Base-by-base conservation (phyloP, 2,888 invertebrate genomes). In the Lycia hirtaria region DNA sequence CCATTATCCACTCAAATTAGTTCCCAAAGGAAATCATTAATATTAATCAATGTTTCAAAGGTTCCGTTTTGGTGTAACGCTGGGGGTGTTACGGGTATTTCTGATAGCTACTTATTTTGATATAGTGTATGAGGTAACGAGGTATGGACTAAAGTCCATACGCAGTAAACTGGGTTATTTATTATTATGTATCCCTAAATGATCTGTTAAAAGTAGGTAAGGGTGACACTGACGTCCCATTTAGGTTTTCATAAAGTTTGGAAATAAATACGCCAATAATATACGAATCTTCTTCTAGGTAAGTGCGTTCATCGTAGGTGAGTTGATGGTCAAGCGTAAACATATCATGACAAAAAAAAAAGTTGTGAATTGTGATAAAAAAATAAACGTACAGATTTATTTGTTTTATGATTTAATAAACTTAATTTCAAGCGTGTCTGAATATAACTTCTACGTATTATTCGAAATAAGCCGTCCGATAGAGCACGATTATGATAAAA, bases 1-100 rank as follows among this genome's bases (percentile, higher is more conserved):
- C 88, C 86, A 90, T 90, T 89, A 88, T 88, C 83, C 85, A 87
- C 84, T 86, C 83, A 88, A 91, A 90, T 89, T 90, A 86, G 87
- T 82, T 86, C 76, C 76, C 77, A 67, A 75, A 78, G 81, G 81
- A 84, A 85, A 85, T 85, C 87, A 87, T 91, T 90, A 88, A 89
- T 91, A 84, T 87, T 87, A 87, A 88, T 89, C 87, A 86, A 78
- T 78, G 80, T 82, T 85, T 81, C 78, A 85, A 87, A 85, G 84
- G 80, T 75, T 79, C 48, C 48, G 57, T 48, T 58, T 53, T 53
- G 30, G 41, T 12, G 24, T 45, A 50, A 51, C 43, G 57, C 4
- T 30, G 24, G 22, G 37, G 52, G 19, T 45, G 45, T 30, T 40
- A 56, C 50, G 24, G 26, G 22, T 52, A 48, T 56, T 38, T 30